Conservation (phyloP, 1,140 invertebrate species). For the Drosophila cardini region DNA sequence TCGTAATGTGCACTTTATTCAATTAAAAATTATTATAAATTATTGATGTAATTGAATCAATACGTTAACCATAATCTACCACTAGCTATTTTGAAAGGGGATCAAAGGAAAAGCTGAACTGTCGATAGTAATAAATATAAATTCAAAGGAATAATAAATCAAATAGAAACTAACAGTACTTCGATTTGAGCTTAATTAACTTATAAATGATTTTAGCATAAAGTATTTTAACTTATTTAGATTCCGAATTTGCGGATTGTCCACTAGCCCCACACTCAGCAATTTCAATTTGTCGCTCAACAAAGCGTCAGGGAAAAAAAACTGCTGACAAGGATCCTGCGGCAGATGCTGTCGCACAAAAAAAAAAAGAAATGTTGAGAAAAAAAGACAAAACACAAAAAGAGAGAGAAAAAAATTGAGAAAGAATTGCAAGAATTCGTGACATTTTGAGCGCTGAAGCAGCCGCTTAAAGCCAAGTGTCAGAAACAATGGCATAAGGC, state of each 20-base stretch:
- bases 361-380: slow-evolving; percentile 28
- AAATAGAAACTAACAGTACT: too few species aligned
- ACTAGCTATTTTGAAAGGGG: too few species aligned
- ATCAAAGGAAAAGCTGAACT: too few species aligned
- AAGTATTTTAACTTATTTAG: not conserved
- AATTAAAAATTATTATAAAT: too few species aligned
- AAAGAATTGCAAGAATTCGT: slow-evolving; percentile 61
- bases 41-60: too few species aligned
- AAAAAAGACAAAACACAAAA: not conserved
- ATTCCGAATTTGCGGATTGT: slow-evolving; percentile 26
- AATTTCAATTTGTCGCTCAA: slow-evolving; percentile 43
- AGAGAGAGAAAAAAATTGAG: slow-evolving; percentile 19
- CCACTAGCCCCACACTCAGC: slow-evolving; percentile 27
- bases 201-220: not conserved
- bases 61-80: too few species aligned
- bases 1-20: too few species aligned
- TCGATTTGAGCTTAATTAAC: too few species aligned
- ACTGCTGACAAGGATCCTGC: slow-evolving; percentile 67
- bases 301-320: slow-evolving; percentile 44
- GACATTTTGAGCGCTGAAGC: slow-evolving; percentile 72
- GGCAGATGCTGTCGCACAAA: slow-evolving; percentile 42
- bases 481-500: slow-evolving; percentile 71
- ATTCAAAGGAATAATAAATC: too few species aligned
- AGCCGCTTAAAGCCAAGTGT: slow-evolving; percentile 74
- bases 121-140: too few species aligned